Conservation (phyloP, 2,888 invertebrate species). For the Psylliodes chrysocephalus region DNA sequence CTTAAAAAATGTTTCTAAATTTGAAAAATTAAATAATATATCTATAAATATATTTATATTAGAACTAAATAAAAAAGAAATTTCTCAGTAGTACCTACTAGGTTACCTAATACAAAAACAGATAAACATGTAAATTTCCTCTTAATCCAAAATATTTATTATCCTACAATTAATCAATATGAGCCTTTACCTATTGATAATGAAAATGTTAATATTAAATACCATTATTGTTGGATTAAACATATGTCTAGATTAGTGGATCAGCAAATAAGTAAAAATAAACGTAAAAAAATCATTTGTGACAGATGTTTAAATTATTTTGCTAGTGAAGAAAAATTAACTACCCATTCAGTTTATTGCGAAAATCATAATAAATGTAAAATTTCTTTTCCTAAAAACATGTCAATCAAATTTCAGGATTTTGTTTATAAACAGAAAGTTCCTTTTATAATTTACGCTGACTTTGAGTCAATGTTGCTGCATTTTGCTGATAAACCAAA, state of each 20-base stretch:
- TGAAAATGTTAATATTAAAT: slow-evolving; percentile 4
- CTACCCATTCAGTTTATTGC: slow-evolving; percentile 10
- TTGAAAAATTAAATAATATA: too few relatives aligned
- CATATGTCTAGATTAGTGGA: slow-evolving; percentile 1
- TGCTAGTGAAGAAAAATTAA: slow-evolving; percentile 15
- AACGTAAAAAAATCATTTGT: slow-evolving; percentile 21
- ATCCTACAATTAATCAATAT: slow-evolving; percentile 5
- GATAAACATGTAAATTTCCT: slow-evolving; percentile 20
- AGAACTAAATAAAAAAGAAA: too few relatives aligned
- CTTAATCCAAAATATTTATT: slow-evolving; percentile 22
- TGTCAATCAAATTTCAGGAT: slow-evolving; percentile 12
- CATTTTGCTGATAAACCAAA: neutral
- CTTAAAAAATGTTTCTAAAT: too few relatives aligned
- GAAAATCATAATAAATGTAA: slow-evolving; percentile 22
- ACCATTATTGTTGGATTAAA: slow-evolving; percentile 14
- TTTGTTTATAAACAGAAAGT: slow-evolving; percentile 15
- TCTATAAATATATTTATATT: too few relatives aligned
- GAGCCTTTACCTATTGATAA: neutral
- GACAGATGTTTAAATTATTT: slow-evolving; percentile 47
- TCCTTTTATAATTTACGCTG: slow-evolving; percentile 12
- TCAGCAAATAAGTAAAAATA: slow-evolving; percentile 5
- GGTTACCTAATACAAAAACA: slow-evolving; percentile 6
- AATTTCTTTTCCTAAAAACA: slow-evolving; percentile 29
- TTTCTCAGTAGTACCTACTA: neutral
- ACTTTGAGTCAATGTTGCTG: slow-evolving; percentile 10